phyloP scores from a whole-genome alignment of 2,888 invertebrate genomes.

The Seira musarum region DNA sequence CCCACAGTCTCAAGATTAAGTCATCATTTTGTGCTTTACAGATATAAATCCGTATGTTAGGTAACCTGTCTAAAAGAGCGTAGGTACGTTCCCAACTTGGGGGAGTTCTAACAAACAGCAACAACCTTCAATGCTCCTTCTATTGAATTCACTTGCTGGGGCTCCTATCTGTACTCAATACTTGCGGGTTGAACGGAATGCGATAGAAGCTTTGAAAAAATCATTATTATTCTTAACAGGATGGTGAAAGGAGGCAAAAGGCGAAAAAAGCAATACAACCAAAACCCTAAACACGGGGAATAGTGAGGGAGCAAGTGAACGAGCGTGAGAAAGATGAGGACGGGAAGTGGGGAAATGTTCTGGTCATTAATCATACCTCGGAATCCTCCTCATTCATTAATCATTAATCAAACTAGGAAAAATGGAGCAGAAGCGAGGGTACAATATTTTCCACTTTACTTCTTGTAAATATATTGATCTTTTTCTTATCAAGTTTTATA shows the following conservation, averaged over 20 bases:
- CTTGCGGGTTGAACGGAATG: conserved; percentile 30
- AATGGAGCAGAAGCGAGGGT: conserved; percentile 22
- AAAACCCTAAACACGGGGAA: too few relatives aligned
- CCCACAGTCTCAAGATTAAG: too few relatives aligned
- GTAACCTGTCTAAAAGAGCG: too few relatives aligned
- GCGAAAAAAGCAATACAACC: conserved; percentile 23
- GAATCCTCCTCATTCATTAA: conserved; percentile 59
- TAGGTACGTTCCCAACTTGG: too few relatives aligned
- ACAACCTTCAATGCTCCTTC: too few relatives aligned
- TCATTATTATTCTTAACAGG: conserved; percentile 51
- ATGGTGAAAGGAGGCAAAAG: conserved; percentile 34
- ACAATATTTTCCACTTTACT: conserved; percentile 1
- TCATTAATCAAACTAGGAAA: conserved; percentile 53
- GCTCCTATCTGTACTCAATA: too few relatives aligned
- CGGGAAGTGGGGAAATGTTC: conserved; percentile 54
- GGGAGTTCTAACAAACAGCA: too few relatives aligned
- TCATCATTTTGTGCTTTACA: too few relatives aligned
- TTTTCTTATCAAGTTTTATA: too few relatives aligned
- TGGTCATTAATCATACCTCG: conserved; percentile 56
- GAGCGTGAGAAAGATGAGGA: conserved; percentile 22
- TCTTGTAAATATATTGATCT: not conserved
- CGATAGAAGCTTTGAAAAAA: conserved; percentile 34
- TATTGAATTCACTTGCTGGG: too few relatives aligned
- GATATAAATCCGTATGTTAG: too few relatives aligned
- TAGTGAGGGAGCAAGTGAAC: too few relatives aligned